A percentile compares a stretch with the other conserved stretches of the same genome.
phyloP scores from a whole-genome alignment of 2,888 invertebrate species.

The Spisula subtruncata region DNA sequence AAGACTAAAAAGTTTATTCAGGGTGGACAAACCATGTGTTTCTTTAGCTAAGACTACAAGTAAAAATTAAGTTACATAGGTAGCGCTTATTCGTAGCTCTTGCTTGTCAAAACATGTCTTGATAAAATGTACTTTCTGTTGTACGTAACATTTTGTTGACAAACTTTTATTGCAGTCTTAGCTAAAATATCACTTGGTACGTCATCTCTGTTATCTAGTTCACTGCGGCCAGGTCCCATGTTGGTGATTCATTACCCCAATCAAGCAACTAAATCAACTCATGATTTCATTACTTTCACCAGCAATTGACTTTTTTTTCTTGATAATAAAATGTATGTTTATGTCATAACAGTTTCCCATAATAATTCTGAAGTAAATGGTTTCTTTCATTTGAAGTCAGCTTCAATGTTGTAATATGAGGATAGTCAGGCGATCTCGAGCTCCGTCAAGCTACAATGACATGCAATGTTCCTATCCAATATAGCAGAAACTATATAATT shows the following conservation, averaged over 20 bases:
- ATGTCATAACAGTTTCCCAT: slow-evolving; percentile 50
- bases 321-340: slow-evolving; percentile 50
- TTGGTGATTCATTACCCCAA: neutral
- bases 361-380: slow-evolving; percentile 67
- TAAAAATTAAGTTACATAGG: no score
- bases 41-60: no score
- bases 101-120: no score
- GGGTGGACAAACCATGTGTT: no score
- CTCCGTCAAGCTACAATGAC: slow-evolving; percentile 46
- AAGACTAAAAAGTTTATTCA: no score
- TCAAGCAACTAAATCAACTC: neutral
- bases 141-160: no score
- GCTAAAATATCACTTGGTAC: no score
- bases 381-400: slow-evolving; percentile 64
- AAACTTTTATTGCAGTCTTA: no score
- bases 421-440: slow-evolving; percentile 52
- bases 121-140: no score
- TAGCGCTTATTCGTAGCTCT: no score
- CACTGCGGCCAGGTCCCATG: neutral
- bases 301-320: slow-evolving; percentile 33
- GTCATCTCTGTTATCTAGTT: no score
- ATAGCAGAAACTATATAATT: slow-evolving; percentile 60
- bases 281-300: slow-evolving; percentile 6
- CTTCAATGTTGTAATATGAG: slow-evolving; percentile 46
- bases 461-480: slow-evolving; percentile 60